phyloP scores from a whole-genome alignment of 2,888 invertebrate genomes.

The Physocephala rufipes region DNA sequence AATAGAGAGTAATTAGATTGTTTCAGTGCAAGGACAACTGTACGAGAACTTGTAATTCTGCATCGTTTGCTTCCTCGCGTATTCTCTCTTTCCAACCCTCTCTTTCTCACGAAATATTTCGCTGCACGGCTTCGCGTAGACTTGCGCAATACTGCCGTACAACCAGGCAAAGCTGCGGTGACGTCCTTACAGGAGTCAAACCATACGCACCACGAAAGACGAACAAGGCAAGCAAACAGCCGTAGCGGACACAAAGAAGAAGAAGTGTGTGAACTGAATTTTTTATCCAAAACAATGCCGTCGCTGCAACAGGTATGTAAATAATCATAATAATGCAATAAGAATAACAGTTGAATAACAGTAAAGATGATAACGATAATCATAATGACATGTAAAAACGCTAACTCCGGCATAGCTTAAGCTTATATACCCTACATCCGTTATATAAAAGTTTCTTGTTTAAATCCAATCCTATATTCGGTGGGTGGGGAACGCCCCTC shows the following conservation, averaged over 20 bases:
- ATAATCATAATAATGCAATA: slow-evolving; percentile 59
- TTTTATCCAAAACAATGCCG: slow-evolving; percentile 65
- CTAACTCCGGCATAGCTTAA: too few species aligned
- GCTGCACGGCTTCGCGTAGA: slow-evolving; percentile 9
- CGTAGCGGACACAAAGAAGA: slow-evolving; percentile 37
- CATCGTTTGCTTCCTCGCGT: not conserved
- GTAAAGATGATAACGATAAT: too few species aligned
- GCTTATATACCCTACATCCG: too few species aligned
- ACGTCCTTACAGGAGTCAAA: slow-evolving; percentile 8
- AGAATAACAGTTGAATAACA: too few species aligned
- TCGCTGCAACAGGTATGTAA: slow-evolving; percentile 66
- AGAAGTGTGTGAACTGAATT: slow-evolving; percentile 63
- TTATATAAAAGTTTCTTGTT: too few species aligned
- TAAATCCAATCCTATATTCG: too few species aligned
- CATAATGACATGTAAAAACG: too few species aligned
- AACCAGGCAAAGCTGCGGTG: slow-evolving; percentile 7
- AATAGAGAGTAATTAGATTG: not conserved
- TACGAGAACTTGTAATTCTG: not conserved
- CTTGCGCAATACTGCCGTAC: slow-evolving; percentile 18
- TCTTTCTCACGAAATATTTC: slow-evolving; percentile 9
- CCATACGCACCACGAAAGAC: slow-evolving; percentile 11
- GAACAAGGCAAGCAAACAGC: slow-evolving; percentile 37
- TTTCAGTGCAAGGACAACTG: not conserved
- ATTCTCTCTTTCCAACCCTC: not conserved
- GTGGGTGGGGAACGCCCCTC: too few species aligned